Evolutionary conservation across 2,113 vertebrate species (phyloP).

Genomic region (Vulpes lagopus): DNA sequence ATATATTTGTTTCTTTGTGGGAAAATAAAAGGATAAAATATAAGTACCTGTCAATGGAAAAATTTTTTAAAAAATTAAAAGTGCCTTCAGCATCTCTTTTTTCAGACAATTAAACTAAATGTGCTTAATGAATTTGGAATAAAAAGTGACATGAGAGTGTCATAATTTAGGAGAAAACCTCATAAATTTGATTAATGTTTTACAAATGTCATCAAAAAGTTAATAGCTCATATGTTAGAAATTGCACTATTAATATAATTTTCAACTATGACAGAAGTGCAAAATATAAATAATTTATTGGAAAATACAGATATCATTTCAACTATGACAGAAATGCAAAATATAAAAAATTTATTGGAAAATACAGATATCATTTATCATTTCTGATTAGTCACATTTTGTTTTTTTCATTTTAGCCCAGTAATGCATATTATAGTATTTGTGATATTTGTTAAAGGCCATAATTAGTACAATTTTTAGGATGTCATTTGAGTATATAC

Average conservation of each 20-base stretch:
- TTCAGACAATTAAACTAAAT: conserved; percentile 72
- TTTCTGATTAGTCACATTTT: conserved; percentile 55
- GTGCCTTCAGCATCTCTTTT: conserved; percentile 46
- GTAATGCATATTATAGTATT: conserved; percentile 29
- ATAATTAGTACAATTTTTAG: not conserved
- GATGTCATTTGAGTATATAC: not conserved
- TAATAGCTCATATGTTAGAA: conserved; percentile 69
- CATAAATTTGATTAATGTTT: conserved; percentile 74
- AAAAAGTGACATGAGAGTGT: conserved; percentile 58
- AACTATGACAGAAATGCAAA: conserved; percentile 40
- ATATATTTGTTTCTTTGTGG: not conserved
- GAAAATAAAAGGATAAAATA: conserved; percentile 58
- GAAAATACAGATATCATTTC: conserved; percentile 53
- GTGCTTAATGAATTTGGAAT: conserved; percentile 68
- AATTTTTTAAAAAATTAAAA: conserved; percentile 42
- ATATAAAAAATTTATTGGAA: conserved; percentile 68
- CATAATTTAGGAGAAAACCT: conserved; percentile 52
- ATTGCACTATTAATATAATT: conserved; percentile 63
- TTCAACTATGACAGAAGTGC: conserved; percentile 37
- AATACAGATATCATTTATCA: conserved; percentile 55
- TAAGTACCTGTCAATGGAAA: conserved; percentile 50
- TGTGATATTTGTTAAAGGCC: conserved; percentile 26
- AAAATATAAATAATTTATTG: conserved; percentile 70
- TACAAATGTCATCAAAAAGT: conserved; percentile 75
- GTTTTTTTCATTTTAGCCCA: conserved; percentile 47